Conservation (phyloP, 2,113 vertebrate genomes). For the Ictalurus furcatus region DNA sequence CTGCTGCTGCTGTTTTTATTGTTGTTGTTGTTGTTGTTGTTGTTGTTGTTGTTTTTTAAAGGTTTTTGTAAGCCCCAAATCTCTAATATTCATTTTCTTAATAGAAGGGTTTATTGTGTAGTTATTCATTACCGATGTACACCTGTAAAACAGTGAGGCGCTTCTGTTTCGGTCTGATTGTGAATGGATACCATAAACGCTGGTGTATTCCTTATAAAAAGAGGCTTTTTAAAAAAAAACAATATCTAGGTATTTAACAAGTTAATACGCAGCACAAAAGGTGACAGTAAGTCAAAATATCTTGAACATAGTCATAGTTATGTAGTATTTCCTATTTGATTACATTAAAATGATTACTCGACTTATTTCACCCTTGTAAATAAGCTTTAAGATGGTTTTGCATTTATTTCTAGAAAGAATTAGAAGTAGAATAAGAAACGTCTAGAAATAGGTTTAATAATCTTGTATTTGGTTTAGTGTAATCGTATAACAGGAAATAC, state of each 20-base stretch:
- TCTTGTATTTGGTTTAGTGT: neutral
- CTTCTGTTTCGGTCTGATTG: neutral
- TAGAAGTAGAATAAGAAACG: neutral
- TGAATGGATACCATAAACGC: neutral
- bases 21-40: too few species aligned
- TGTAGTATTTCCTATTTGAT: neutral
- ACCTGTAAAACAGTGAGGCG: neutral
- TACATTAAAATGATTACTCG: neutral
- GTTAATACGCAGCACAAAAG: neutral
- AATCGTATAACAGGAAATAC: neutral
- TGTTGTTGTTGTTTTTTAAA: neutral
- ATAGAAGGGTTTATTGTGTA: neutral
- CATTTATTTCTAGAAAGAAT: neutral
- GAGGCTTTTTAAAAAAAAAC: neutral
- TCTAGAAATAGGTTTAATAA: neutral
- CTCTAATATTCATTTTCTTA: neutral
- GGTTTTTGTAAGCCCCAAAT: neutral
- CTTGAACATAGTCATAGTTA: neutral
- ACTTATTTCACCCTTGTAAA: neutral
- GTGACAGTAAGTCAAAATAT: neutral
- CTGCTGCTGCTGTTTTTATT: neutral
- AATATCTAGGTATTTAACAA: neutral
- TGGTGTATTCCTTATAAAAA: neutral
- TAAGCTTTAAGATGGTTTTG: neutral
- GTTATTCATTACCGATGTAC: too few species aligned